Evolutionary conservation across 1,140 invertebrate genomes (phyloP).

Genomic region (Drosophila pruinosa): DNA sequence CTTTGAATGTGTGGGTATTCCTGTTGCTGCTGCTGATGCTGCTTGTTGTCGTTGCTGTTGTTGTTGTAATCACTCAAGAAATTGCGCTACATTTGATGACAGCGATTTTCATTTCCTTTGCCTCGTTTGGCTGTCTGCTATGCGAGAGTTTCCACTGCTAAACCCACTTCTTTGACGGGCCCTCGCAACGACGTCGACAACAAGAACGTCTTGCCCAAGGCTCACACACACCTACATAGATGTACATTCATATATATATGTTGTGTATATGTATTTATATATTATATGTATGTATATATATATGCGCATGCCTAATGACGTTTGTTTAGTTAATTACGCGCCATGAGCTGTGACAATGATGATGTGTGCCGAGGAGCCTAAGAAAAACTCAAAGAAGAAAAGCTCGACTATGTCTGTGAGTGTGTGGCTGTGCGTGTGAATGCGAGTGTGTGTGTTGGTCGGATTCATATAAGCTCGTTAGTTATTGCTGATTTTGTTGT

Average conservation of each 20-base stretch:
- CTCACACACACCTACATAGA: background rate
- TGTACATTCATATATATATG: background rate
- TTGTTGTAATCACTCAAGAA: conserved; percentile 80
- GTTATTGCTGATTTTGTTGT: conserved; percentile 40
- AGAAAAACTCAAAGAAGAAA: conserved; percentile 40
- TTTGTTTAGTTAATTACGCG: conserved; percentile 82
- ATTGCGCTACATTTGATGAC: conserved; percentile 80
- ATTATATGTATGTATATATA: background rate
- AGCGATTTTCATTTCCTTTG: conserved; percentile 72
- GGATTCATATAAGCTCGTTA: conserved; percentile 64
- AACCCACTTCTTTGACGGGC: conserved; percentile 22
- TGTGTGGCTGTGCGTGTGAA: background rate
- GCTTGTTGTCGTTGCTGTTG: conserved; percentile 33
- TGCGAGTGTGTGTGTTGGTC: conserved; percentile 7
- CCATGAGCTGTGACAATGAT: conserved; percentile 80
- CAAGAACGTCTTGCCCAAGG: conserved; percentile 43
- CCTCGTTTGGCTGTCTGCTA: conserved; percentile 40
- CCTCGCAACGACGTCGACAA: conserved; percentile 15
- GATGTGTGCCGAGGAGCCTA: conserved; percentile 50
- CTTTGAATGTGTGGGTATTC: conserved; percentile 51
- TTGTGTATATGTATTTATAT: conserved; percentile 5
- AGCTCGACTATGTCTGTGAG: background rate
- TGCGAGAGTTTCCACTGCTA: background rate
- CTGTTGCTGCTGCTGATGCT: conserved; percentile 19
- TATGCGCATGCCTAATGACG: conserved; percentile 75